Base-by-base conservation (phyloP, 2,113 vertebrate genomes). In the Anguilla japonica region DNA sequence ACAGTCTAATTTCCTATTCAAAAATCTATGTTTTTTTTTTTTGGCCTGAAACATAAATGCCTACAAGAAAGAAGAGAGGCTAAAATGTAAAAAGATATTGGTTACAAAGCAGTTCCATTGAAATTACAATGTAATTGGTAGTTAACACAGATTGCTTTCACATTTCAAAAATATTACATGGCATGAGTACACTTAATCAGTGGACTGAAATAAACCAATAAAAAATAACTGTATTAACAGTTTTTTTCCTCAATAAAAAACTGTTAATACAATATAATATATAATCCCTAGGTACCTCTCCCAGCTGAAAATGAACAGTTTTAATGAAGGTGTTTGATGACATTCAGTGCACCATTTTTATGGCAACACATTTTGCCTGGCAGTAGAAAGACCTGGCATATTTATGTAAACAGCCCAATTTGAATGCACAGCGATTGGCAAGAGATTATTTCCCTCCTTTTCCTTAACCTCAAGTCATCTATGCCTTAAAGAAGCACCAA, bases 401-500 rank as follows among this genome's bases (percentile, higher is more conserved):
- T 67, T 67, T 20, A 20, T 22, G 22, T 26, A 67, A 2, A 26
- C 60, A 67, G 22, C 60, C 60, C 60, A 67, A 26, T 67, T 5
- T 67, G 60, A 67, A 67, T 67, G 26, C 60, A 14, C 8, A 67
- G 3, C 26, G 60, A 26, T 26, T 26, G 60, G 22, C 16, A 67
- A 67, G 60, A 67, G 18, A 26, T 26, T 5, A 3, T 26, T 88
- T 85, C 82, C 79, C 75, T 83, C 56, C 20, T 86, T 40, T 22
- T 16, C 22, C 41, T 15, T 15, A 82, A 81, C 46, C 82, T 87
- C 87, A 84, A 86, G 88, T 84, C 87, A 88, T 43, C 57, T 87
- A 67, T 67, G 60, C 22, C 18, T 91, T 83, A 78, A 56, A 88
- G 81, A 82, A 29, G 87, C 88, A 88, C 87, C 84, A 88, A 85